Percentiles rank a stretch among this genome's conserved stretches.
Conservation (phyloP, 2,797 vertebrate species). For the Protonibea diacanthus region DNA sequence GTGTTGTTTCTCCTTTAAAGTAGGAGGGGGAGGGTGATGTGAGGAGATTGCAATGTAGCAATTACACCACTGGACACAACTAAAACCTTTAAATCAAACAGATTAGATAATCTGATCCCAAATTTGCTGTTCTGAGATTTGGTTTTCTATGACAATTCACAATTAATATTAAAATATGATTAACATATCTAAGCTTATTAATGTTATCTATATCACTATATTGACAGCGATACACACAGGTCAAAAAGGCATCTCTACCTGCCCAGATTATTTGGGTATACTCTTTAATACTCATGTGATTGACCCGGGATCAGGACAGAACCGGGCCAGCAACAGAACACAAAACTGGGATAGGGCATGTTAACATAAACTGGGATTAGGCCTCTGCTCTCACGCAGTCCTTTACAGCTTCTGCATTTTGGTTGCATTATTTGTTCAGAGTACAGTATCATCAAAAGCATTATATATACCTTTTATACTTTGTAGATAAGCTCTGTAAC, state of each 20-base stretch:
- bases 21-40: too few relatives aligned
- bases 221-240: not conserved
- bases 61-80: too few relatives aligned
- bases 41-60: too few relatives aligned
- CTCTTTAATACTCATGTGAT: not conserved
- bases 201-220: not conserved
- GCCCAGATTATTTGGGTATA: not conserved
- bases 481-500: not conserved
- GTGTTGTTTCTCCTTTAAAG: too few relatives aligned
- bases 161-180: not conserved
- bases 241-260: not conserved
- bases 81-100: too few relatives aligned
- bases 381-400: not conserved
- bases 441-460: not conserved
- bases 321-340: not conserved
- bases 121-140: too few relatives aligned
- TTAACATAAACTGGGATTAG: not conserved
- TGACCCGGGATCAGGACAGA: not conserved
- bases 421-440: not conserved
- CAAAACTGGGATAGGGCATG: not conserved
- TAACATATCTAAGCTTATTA: not conserved
- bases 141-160: too few relatives aligned
- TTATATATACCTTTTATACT: not conserved
- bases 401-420: not conserved
- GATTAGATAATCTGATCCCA: not conserved